These are phyloP conservation scores for Centroberyx gerrardi DNA, from an alignment of 2,797 vertebrate species.

Conservation along the genomic window DNA sequence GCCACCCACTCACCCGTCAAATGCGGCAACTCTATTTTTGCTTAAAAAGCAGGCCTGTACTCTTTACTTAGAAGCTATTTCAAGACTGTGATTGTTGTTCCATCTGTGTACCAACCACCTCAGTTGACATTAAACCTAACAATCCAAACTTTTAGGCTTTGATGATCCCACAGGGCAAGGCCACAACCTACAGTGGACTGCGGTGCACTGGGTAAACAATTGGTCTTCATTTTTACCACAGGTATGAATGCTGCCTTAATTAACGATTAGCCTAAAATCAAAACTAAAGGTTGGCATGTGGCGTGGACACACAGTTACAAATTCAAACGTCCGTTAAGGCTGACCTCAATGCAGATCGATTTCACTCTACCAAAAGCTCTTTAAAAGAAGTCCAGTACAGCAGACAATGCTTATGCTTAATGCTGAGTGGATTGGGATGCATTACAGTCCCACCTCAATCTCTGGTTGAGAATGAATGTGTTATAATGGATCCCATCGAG, in stretches of 20 bases:
- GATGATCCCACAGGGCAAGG: not conserved
- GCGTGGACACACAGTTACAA: no score
- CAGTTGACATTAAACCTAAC: conserved; percentile 15
- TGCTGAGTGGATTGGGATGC: conserved; percentile 67
- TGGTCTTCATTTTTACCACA: no score
- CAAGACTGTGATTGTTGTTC: conserved; percentile 41
- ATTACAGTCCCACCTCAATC: conserved; percentile 37
- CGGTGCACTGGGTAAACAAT: not conserved
- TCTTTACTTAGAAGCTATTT: conserved; percentile 32
- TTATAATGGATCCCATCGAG: conserved; percentile 17
- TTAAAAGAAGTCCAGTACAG: conserved; percentile 3
- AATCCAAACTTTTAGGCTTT: not conserved
- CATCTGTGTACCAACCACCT: conserved; percentile 23
- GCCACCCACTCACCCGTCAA: conserved; percentile 48
- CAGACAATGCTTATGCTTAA: not conserved
- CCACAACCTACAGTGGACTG: not conserved
- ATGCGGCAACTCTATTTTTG: conserved; percentile 47
- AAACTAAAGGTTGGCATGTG: no score
- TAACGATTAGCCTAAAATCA: no score
- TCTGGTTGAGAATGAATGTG: conserved; percentile 21
- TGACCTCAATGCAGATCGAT: not conserved
- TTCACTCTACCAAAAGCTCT: conserved; percentile 15
- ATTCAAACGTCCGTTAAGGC: not conserved
- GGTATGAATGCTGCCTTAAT: no score
- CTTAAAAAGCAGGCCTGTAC: not conserved